Evolutionary conservation across 2,797 vertebrate genomes (phyloP), one percentile per base, ranked within the genome.

Genomic region (Sitta carolinensis): DNA sequence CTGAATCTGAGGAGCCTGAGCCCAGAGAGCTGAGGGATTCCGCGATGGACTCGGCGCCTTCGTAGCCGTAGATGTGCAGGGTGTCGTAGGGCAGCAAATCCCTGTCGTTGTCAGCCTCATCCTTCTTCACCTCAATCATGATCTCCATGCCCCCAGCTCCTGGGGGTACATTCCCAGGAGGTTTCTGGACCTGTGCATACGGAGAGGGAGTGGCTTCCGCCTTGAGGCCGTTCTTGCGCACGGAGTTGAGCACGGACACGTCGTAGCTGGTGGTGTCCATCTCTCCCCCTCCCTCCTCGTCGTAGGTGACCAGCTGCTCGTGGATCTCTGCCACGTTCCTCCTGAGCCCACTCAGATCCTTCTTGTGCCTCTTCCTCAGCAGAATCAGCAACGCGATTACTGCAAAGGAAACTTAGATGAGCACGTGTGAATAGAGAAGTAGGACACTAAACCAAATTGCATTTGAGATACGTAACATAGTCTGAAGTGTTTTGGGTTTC

Each of bases 261-360:
- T 99, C 99, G 5, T 99, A 99, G 87, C 99, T 98, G 36, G 98
- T 99, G 57, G 99, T 99, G 96, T 99, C 99, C 99, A 99, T 99
- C 97, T 99, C 99, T 14, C 99, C 99, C 0, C 99, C 99, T 0
- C 99, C 99, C 96, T 99, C 99, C 94, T 99, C 99, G 4, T 99
- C 99, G 0, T 99, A 99, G 16, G 98, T 98, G 87, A 99, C 99
- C 89, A 99, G 98, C 97, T 99, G 99, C 98, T 99, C 99, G 0
- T 99, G 99, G 94, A 99, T 99, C 96, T 99, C 99, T 2, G 98
- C 97, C n/a, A 98, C 98, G 7, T 97, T 98, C 96, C 99, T 99
- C 64, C 98, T 94, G 3, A 97, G 97, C 23, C 98, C 96, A 0
- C 98, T 96, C 22, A 98, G 96, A 6, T 99, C 98, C 95, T 99